Percentiles rank a stretch among this genome's conserved stretches.
Conservation (phyloP, 2,888 invertebrate species). For the Drosophila vallismaia region DNA sequence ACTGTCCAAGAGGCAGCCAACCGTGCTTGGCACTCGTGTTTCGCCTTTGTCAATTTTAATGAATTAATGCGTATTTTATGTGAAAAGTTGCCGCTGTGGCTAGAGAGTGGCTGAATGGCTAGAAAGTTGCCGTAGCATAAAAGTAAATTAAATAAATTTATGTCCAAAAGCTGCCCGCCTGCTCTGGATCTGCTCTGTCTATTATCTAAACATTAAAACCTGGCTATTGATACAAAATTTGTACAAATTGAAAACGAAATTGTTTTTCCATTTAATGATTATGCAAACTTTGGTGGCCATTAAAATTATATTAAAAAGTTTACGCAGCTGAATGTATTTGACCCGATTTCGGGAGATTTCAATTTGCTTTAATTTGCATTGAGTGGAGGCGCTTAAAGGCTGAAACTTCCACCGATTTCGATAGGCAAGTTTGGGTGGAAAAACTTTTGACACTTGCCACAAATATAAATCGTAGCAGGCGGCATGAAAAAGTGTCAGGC, state of each 20-base stretch:
- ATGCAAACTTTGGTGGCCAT: conserved; percentile 56
- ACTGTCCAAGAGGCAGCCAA: conserved; percentile 55
- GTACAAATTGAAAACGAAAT: conserved; percentile 72
- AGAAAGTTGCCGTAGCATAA: conserved; percentile 38
- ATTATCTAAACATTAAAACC: conserved; percentile 72
- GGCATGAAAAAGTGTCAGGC: conserved; percentile 70
- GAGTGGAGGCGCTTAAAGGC: conserved; percentile 53
- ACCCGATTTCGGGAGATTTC: conserved; percentile 34
- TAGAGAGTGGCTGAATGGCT: not conserved
- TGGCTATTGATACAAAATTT: conserved; percentile 71
- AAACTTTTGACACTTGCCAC: conserved; percentile 71
- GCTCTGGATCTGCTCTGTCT: conserved; percentile 49
- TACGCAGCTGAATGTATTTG: conserved; percentile 43
- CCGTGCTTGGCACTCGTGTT: conserved; percentile 69
- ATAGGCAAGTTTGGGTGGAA: conserved; percentile 25
- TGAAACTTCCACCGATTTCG: conserved; percentile 20
- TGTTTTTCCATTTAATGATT: conserved; percentile 65
- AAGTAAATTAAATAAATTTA: conserved; percentile 77
- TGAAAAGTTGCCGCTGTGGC: conserved; percentile 63
- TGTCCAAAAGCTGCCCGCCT: conserved; percentile 24
- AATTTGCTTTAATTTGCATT: conserved; percentile 61
- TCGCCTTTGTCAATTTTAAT: conserved; percentile 79
- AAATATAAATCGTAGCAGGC: conserved; percentile 74
- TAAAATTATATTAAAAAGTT: conserved; percentile 76
- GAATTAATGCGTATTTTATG: conserved; percentile 79